Evolutionary conservation across 2,888 invertebrate genomes (phyloP).

Genomic region (Perizoma affinitatum): DNA sequence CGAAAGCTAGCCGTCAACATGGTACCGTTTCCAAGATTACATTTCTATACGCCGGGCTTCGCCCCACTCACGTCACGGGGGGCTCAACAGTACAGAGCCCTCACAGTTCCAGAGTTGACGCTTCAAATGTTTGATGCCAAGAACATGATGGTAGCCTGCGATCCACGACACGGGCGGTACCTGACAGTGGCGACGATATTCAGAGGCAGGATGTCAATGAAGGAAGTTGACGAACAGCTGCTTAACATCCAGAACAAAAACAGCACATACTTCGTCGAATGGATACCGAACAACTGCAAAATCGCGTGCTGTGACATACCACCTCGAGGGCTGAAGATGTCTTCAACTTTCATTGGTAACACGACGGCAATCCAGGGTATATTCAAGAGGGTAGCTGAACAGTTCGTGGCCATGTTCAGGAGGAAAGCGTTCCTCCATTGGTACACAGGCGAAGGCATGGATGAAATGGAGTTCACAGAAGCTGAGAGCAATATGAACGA

Average conservation of each 20-base stretch:
- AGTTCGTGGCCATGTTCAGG: slow-evolving; percentile 96
- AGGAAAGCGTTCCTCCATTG: slow-evolving; percentile 98
- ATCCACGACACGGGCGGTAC: slow-evolving; percentile 95
- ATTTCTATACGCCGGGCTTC: slow-evolving; percentile 84
- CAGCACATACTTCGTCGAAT: slow-evolving; percentile 91
- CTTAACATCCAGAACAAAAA: slow-evolving; percentile 91
- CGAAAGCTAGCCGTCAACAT: slow-evolving; percentile 77
- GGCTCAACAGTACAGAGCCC: slow-evolving; percentile 93
- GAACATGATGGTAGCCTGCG: slow-evolving; percentile 95
- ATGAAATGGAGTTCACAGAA: slow-evolving; percentile 96
- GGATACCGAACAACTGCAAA: slow-evolving; percentile 92
- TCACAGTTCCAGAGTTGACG: slow-evolving; percentile 96
- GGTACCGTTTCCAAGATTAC: slow-evolving; percentile 87
- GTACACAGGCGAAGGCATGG: slow-evolving; percentile 97
- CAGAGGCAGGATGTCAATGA: slow-evolving; percentile 96
- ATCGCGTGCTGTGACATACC: slow-evolving; percentile 93
- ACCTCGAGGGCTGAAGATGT: slow-evolving; percentile 90
- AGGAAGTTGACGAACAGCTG: slow-evolving; percentile 93
- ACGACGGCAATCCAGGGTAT: slow-evolving; percentile 94
- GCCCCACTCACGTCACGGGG: slow-evolving; percentile 91
- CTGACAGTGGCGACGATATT: slow-evolving; percentile 95
- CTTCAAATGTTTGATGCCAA: slow-evolving; percentile 86
- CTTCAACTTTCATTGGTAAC: slow-evolving; percentile 94
- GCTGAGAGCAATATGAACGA: slow-evolving; percentile 94
- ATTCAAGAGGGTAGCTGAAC: slow-evolving; percentile 93